Percentiles rank a stretch among this genome's conserved stretches.
Evolutionary conservation across 2,113 vertebrate genomes (phyloP).

Genomic region (Phaetusa simplex): DNA sequence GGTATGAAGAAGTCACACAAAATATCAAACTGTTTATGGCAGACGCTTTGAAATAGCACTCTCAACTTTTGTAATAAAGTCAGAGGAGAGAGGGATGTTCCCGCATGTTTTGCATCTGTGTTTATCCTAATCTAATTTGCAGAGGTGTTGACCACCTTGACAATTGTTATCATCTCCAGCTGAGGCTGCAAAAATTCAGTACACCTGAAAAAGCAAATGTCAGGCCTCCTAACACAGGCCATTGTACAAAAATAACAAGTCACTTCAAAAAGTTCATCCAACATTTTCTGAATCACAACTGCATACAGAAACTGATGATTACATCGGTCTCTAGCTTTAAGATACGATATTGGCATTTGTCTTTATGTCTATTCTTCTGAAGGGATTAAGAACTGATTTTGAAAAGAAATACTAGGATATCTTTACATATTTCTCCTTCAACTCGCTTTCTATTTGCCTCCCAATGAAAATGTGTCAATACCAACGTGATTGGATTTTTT

Average conservation of each 20-base stretch:
- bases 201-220: neutral
- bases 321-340: neutral
- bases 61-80: neutral
- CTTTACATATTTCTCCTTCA: neutral
- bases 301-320: neutral
- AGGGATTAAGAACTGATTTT: neutral
- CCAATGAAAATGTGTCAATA: slow-evolving; percentile 62
- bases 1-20: neutral
- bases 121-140: neutral
- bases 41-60: neutral
- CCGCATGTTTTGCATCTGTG: neutral
- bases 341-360: neutral
- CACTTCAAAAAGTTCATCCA: neutral
- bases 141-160: neutral
- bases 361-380: neutral
- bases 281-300: neutral
- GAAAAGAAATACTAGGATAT: neutral
- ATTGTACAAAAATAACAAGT: neutral
- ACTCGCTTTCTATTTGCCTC: neutral
- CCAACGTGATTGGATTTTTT: slow-evolving; percentile 53
- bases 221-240: neutral
- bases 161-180: neutral
- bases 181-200: neutral
- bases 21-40: neutral
- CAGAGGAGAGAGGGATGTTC: neutral